A percentile compares a stretch with the other conserved stretches of the same genome.
Evolutionary conservation across 1,140 invertebrate genomes (phyloP).

Genomic region (Coelopa frigida): DNA sequence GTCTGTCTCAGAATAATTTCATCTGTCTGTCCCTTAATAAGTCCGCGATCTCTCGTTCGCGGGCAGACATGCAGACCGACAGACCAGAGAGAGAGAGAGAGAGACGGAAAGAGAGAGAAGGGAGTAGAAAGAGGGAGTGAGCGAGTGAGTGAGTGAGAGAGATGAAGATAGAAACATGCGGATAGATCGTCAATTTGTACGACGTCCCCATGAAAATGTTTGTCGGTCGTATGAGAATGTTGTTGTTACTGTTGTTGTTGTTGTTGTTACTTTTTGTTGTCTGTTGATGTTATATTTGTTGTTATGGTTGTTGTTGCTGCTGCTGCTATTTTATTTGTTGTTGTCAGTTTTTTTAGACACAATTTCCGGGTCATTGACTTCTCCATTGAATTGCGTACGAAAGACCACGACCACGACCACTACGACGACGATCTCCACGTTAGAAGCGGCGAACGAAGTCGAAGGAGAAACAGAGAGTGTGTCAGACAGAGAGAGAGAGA

Average conservation of each 20-base stretch:
- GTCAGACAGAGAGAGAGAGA: too few relatives aligned
- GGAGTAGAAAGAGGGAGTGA: too few relatives aligned
- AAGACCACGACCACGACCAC: constrained; percentile 2
- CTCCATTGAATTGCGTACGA: constrained; percentile 42
- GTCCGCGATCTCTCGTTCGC: too few relatives aligned
- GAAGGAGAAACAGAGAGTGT: constrained; percentile 35
- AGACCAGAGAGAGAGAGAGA: too few relatives aligned
- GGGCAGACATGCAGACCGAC: too few relatives aligned
- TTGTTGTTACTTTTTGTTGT: background rate
- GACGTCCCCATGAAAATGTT: background rate
- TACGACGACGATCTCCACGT: constrained; percentile 5
- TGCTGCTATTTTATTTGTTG: constrained; percentile 21
- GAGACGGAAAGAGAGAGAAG: too few relatives aligned
- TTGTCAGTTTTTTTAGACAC: constrained; percentile 40
- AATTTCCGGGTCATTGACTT: constrained; percentile 43
- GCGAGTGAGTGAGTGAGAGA: too few relatives aligned
- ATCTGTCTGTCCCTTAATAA: too few relatives aligned
- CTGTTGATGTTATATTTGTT: constrained; percentile 9
- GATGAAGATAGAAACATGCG: background rate
- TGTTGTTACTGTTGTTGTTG: constrained; percentile 10
- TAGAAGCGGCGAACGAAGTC: constrained; percentile 29
- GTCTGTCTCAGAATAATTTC: too few relatives aligned
- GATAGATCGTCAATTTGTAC: background rate
- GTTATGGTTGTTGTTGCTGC: constrained; percentile 16
- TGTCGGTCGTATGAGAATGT: background rate